Evolutionary conservation across 1,140 invertebrate genomes (phyloP), one percentile per base, ranked within the genome.

Genomic region (Dufourea novaeangliae): DNA sequence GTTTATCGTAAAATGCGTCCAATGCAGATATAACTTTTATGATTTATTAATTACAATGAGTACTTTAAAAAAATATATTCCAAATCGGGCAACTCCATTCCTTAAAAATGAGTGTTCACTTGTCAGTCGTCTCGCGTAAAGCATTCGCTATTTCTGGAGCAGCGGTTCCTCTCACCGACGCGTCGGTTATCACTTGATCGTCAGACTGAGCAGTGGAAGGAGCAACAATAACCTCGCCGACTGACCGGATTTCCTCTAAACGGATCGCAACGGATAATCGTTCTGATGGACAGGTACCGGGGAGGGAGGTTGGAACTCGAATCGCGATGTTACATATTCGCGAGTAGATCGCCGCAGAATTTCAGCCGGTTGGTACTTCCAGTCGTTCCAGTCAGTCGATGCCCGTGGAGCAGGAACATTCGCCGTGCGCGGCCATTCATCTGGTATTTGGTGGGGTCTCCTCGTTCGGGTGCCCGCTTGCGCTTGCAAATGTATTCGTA

Each of bases 401-500:
- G 75, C n/a, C n/a, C n/a, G 12, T 25, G 7, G 34, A 39, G 37
- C 1, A 32, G 52, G n/a, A 71, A 37, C 52, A 34, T 66, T 52
- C n/a, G 61, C 59, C 2, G 27, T 39, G 29, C 25, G 14, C 52
- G 46, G 17, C 70, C 57, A 50, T 56, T 69, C 64, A 70, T 79
- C 78, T 66, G 68, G 64, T 85, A 82, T 89, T 88, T 86, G 87
- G 78, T 69, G 82, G 73, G 78, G 68, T 54, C 37, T 69, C 27
- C 64, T 37, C 80, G 52, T 34, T 41, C 32, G 12, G 14, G 20
- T 62, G 54, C 52, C n/a, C 62, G 82, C 78, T 88, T 86, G 85
- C 68, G 79, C 78, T 88, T 88, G 86, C 87, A 88, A 89, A 88
- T 88, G 84, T 80, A 87, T 87, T 87, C 84, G 46, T 44, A 59